phyloP scores from a whole-genome alignment of 2,113 vertebrate genomes.

The Cygnus atratus region DNA sequence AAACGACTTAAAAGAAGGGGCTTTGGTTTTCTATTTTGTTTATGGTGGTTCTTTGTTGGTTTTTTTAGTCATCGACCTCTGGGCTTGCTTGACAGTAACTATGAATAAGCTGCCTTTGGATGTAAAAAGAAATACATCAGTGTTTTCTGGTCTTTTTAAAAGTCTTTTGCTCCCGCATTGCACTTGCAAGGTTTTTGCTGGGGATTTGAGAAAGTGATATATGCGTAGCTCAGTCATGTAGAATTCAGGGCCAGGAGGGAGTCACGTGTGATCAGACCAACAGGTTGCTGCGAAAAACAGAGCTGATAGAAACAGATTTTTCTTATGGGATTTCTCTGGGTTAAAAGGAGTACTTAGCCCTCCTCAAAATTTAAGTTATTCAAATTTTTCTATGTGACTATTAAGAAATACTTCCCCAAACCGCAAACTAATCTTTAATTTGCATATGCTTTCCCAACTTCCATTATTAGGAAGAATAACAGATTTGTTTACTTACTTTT shows the following conservation, averaged over 20 bases:
- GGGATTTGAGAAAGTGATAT: not conserved
- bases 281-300: not conserved
- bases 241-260: not conserved
- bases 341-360: not conserved
- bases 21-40: constrained; percentile 22
- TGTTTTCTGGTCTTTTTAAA: constrained; percentile 17
- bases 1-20: constrained; percentile 28
- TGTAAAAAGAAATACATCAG: not conserved
- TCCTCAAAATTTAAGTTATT: not conserved
- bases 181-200: not conserved
- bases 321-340: not conserved
- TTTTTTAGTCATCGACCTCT: constrained; percentile 34
- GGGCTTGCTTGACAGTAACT: constrained; percentile 12
- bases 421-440: not conserved
- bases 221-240: not conserved
- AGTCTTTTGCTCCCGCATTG: not conserved
- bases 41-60: not conserved
- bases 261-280: fast-evolving
- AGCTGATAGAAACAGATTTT: not conserved
- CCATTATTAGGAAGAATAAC: not conserved
- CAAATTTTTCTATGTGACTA: not conserved
- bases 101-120: constrained; percentile 15
- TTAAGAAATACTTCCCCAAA: not conserved
- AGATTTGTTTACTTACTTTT: not conserved
- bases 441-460: not conserved